Conservation (phyloP, 2,113 vertebrate genomes). For the Osmerus mordax region DNA sequence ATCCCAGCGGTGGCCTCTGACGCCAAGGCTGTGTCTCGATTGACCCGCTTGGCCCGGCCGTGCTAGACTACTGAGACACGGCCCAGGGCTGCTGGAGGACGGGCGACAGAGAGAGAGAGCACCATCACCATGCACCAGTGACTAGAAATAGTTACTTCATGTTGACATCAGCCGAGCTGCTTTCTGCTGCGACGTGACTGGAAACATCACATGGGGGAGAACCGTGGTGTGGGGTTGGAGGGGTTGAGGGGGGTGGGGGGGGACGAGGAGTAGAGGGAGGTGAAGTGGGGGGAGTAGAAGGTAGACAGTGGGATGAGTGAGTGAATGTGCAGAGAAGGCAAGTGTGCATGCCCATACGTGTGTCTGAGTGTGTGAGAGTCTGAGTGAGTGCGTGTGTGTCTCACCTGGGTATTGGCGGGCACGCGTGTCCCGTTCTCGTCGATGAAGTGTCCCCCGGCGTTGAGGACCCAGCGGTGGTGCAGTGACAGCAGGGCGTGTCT, state of each 20-base stretch:
- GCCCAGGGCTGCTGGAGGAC: background rate
- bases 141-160: constrained; percentile 88
- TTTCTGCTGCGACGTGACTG: constrained; percentile 79
- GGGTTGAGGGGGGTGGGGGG: background rate
- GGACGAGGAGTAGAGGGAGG: background rate
- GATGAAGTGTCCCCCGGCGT: constrained; percentile 89
- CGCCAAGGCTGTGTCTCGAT: no score
- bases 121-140: constrained; percentile 84
- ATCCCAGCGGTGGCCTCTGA: constrained; percentile 12
- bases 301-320: background rate
- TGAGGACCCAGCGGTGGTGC: constrained; percentile 98
- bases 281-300: background rate
- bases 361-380: background rate
- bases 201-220: constrained; percentile 77
- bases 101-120: constrained; percentile 56
- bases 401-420: constrained; percentile 94
- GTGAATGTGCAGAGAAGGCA: background rate
- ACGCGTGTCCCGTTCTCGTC: constrained; percentile 88
- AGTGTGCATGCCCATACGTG: background rate
- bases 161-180: constrained; percentile 79
- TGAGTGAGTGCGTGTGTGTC: constrained; percentile 27
- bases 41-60: no score
- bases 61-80: constrained; percentile 25
- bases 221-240: constrained; percentile 43
- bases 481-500: constrained; percentile 89